Percentiles rank a stretch among this genome's conserved stretches.
These are phyloP conservation scores for Gallinago jamesoni DNA, from an alignment of 2,113 vertebrate genomes.

Conservation along the genomic window DNA sequence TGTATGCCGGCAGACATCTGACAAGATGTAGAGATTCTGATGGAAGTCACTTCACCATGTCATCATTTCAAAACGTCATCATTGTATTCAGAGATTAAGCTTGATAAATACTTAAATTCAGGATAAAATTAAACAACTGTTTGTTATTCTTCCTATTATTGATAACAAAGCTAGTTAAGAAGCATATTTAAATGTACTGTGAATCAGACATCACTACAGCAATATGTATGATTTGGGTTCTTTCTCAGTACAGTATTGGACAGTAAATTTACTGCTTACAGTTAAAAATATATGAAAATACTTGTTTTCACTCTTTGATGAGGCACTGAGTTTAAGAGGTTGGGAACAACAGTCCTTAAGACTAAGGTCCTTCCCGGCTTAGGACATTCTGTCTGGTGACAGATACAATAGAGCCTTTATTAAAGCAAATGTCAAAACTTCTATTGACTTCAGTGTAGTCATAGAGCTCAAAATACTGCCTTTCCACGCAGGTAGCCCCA, in stretches of 20 bases:
- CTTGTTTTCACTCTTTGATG: not conserved
- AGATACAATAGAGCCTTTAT: not conserved
- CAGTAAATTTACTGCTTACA: not conserved
- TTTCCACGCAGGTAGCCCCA: not conserved
- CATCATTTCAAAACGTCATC: not conserved
- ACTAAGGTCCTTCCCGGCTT: not conserved
- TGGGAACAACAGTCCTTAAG: not conserved
- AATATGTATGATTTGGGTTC: not conserved
- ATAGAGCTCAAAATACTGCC: not conserved
- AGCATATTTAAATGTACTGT: not conserved
- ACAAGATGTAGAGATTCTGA: not conserved
- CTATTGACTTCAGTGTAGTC: not conserved
- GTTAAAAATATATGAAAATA: not conserved
- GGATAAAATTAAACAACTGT: not conserved
- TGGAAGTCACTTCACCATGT: not conserved
- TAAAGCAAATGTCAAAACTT: not conserved
- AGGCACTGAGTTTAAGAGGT: not conserved
- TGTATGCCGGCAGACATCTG: not conserved
- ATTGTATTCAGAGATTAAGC: not conserved
- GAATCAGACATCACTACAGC: not conserved
- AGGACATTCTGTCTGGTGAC: not conserved
- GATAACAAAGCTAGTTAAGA: not conserved
- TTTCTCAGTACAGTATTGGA: not conserved
- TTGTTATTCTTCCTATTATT: not conserved
- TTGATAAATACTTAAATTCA: not conserved